These are phyloP conservation scores for Tauraco hartlaubi DNA, from an alignment of 2,797 vertebrate species.

Conservation along the genomic window DNA sequence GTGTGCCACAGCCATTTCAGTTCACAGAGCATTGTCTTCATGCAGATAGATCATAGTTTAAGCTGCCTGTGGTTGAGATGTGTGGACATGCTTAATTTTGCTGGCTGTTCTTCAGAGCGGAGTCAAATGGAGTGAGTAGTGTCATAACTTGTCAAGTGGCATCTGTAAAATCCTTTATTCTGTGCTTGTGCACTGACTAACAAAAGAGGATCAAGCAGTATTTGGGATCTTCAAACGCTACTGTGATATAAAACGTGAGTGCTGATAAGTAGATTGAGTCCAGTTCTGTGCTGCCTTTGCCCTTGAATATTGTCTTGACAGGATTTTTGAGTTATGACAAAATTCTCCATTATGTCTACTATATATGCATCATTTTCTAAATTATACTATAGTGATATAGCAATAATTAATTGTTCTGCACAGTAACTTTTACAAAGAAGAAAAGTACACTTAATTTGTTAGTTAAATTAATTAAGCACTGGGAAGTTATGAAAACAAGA, in stretches of 20 bases:
- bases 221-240: background rate
- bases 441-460: background rate
- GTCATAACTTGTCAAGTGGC: background rate
- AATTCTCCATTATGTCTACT: background rate
- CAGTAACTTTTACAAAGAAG: background rate
- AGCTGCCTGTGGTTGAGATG: background rate
- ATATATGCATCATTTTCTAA: background rate
- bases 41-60: background rate
- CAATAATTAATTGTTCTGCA: background rate
- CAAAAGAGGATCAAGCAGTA: background rate
- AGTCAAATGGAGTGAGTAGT: background rate
- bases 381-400: background rate
- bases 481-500: background rate
- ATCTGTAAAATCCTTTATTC: background rate
- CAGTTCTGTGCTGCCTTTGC: background rate
- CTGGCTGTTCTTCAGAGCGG: background rate
- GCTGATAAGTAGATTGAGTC: background rate
- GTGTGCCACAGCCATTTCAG: background rate
- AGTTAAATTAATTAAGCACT: background rate
- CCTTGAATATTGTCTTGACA: background rate
- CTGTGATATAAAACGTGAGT: background rate
- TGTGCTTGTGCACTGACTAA: background rate
- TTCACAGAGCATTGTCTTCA: background rate
- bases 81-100: background rate
- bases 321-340: background rate